These are phyloP conservation scores for Agrotis segetum DNA, from an alignment of 2,888 invertebrate species.

Conservation along the genomic window DNA sequence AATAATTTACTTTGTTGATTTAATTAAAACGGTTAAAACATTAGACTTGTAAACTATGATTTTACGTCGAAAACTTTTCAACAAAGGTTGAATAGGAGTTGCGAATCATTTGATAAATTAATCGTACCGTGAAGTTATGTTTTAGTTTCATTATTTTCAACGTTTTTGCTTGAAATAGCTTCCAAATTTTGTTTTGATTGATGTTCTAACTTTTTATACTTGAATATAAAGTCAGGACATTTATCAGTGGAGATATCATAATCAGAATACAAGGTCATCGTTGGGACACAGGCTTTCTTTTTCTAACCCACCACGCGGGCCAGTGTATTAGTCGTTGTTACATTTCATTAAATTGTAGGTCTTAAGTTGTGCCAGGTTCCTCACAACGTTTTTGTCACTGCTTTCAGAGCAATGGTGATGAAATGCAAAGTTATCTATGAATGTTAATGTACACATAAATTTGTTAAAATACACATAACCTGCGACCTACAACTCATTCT, in stretches of 20 bases:
- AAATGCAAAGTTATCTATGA: neutral
- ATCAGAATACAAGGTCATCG: neutral
- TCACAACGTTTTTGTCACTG: no score
- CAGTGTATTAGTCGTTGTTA: neutral
- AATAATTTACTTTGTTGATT: conserved; percentile 62
- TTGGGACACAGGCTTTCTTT: neutral
- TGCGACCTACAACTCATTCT: neutral
- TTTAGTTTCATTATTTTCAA: conserved; percentile 40
- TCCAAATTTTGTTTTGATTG: conserved; percentile 25
- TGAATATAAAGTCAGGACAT: neutral
- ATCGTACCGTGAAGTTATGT: conserved; percentile 28
- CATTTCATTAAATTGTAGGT: neutral
- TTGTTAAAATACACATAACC: neutral
- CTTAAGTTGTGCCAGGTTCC: neutral
- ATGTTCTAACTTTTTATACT: conserved; percentile 10
- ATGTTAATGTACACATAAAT: no score
- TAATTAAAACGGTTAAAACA: conserved; percentile 61
- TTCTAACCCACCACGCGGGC: neutral
- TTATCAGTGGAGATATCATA: neutral
- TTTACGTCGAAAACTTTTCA: conserved; percentile 47
- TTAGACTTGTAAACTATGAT: conserved; percentile 51
- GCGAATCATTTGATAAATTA: conserved; percentile 57
- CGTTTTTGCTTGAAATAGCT: conserved; percentile 42
- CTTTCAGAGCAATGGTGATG: neutral
- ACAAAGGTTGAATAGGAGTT: conserved; percentile 44